Base-by-base conservation (phyloP, 1,140 invertebrate genomes). In the Hirudo medicinalis region DNA sequence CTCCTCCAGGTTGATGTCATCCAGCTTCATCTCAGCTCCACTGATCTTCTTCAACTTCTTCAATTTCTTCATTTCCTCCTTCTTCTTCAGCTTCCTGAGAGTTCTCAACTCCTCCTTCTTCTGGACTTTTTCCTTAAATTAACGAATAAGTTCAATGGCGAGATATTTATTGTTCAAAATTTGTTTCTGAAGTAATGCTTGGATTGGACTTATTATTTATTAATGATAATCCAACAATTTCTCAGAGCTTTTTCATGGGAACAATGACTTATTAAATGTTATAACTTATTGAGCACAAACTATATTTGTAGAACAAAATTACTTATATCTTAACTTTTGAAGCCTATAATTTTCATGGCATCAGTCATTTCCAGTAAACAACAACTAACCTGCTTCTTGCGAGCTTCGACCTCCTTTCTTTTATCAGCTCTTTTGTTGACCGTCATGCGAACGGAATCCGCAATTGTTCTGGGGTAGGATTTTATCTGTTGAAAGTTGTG, bases 381-480 rank as follows among this genome's bases (percentile, higher is more conserved):
- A 36, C 22, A 63, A 22, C 57, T 1, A 25, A 63, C 57, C 29
- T 63, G 57, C 80, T 89, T 88, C 19, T 86, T 85, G 66, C 90
- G 84, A 22, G 11, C 22, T 69, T 75, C 43, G 9, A 87, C 71
- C 80, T 90, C 88, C 27, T 86, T 86, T 68, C 91, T 85, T 77
- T 92, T 91, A 29, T 88, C 79, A 69, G 91, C 86, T 71, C 93
- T 85, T 72, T 86, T 86, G 49, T 88, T 88, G 22, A 25, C 29
- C 78, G 95, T 89, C 32, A 86, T 86, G 43, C 94, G 85, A 70
- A 97, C 81, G 5, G 90, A 89, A 80, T 89, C 87, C 74, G 89
- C 87, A 75, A 97, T 86, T 0, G 88, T 92, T 76, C 94, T 86
- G 0, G 94, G 94, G 85, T 91, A 97, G 22, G 89, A 84, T 84